Percentiles rank a stretch among this genome's conserved stretches.
Evolutionary conservation across 2,888 invertebrate genomes (phyloP).

Genomic region (Colletes collaris): DNA sequence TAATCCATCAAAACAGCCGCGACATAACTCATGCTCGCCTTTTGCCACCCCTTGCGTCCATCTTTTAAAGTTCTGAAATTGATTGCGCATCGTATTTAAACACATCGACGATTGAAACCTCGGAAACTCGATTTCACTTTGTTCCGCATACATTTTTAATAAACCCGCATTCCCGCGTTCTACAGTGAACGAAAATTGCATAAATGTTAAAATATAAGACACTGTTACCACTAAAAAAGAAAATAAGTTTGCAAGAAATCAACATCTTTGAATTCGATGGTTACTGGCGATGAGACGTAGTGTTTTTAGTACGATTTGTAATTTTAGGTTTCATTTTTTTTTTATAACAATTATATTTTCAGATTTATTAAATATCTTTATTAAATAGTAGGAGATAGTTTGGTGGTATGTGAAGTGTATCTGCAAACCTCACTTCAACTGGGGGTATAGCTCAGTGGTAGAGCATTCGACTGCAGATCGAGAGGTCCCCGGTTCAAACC

Average conservation of each 20-base stretch:
- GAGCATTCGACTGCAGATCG: constrained; percentile 91
- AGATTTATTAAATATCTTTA: not conserved
- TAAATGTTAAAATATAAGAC: no score
- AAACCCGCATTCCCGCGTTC: no score
- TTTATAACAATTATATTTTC: no score
- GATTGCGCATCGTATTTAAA: constrained; percentile 60
- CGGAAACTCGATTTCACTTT: constrained; percentile 40
- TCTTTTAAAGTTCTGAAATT: constrained; percentile 67
- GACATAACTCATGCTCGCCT: constrained; percentile 71
- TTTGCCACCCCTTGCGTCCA: constrained; percentile 60
- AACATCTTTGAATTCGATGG: no score
- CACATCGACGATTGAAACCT: constrained; percentile 14
- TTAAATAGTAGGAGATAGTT: no score
- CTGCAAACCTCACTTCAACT: constrained; percentile 4
- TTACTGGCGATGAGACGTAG: no score
- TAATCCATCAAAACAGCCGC: constrained; percentile 80
- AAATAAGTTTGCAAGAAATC: no score
- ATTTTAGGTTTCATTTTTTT: no score
- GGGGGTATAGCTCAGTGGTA: constrained; percentile 90
- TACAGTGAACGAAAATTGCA: no score
- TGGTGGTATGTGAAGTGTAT: fast-evolving
- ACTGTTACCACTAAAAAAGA: no score
- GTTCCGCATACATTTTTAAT: not conserved
- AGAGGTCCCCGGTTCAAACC: constrained; percentile 91
- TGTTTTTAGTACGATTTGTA: no score